Evolutionary conservation across 2,113 vertebrate genomes (phyloP).

Genomic region (Bothrops jararaca): DNA sequence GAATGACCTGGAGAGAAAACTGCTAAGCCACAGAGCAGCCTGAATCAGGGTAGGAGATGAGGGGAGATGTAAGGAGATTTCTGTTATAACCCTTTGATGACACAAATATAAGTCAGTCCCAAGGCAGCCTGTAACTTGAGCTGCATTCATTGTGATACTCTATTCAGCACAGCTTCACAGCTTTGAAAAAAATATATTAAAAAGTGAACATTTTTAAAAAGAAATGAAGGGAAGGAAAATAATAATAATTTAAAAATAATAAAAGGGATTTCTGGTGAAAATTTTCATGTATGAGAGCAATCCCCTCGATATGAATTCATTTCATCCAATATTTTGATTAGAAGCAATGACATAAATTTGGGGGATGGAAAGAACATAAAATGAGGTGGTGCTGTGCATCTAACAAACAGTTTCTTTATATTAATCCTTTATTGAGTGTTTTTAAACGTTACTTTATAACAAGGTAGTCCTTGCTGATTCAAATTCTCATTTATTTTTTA

Average conservation of each 20-base stretch:
- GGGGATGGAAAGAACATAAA: background rate
- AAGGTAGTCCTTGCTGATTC: too few species aligned
- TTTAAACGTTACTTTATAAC: background rate
- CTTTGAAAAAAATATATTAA: conserved; percentile 11
- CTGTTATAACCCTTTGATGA: conserved; percentile 39
- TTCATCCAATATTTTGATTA: background rate
- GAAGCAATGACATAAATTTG: background rate
- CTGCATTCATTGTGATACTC: background rate
- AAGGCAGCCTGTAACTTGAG: background rate
- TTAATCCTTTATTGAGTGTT: background rate
- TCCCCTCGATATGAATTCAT: background rate
- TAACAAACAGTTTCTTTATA: background rate
- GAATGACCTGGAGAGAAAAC: conserved; percentile 48
- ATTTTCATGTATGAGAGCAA: background rate
- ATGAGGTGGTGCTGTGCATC: background rate
- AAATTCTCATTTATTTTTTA: background rate
- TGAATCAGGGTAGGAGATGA: conserved; percentile 4
- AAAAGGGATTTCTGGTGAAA: background rate
- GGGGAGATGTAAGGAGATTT: conserved; percentile 11
- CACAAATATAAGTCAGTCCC: conserved; percentile 46
- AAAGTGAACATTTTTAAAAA: background rate
- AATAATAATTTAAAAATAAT: background rate
- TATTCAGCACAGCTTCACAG: background rate
- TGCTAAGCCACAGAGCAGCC: conserved; percentile 34
- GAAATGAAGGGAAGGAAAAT: background rate